Base-by-base conservation (phyloP, 2,113 vertebrate genomes). In the Strix uralensis region DNA sequence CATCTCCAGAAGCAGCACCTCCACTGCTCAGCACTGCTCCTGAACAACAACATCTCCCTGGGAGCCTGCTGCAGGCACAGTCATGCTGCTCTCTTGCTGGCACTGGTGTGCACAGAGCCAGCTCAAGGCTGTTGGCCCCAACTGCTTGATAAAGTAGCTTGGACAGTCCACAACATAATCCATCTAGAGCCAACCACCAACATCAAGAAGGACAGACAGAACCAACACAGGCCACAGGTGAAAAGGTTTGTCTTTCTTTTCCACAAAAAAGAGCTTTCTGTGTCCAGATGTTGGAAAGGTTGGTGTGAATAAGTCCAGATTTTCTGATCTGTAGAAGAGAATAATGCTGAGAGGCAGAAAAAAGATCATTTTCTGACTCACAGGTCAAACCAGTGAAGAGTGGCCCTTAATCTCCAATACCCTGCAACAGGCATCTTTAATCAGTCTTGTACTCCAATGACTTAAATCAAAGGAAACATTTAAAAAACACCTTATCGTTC, bases 401-500 rank as follows among this genome's bases (percentile, higher is more conserved):
- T 19, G 9, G 29, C 46, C 46, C 12, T 72, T 87, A 59, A 72
- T 80, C 72, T 87, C 59, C 58, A 51, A 55, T 36, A 69, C 8
- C 10, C 44, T 90, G 27, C n/a, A 89, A 59, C 3, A 65, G 15
- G 17, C n/a, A 51, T 29, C 44, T 67, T 88, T 67, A 80, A 58
- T 77, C 5, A 2, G 30, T 74, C 55, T 71, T 32, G 13, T 47
- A 47, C 34, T 78, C 34, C 42, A 55, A 13, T 10, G 9, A 63
- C 17, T 80, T 71, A 69, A 92, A 90, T 66, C 22, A 71, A 88
- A 13, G 67, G 15, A 95, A 86, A 82, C 34, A 9, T 87, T 90
- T 77, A 54, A 29, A 81, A 87, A 88, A n/a, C 44, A 46, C n/a
- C 58, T 91, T 49, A 40, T 91, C 29, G 5, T 87, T 81, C 63